phyloP scores from a whole-genome alignment of 2,888 invertebrate species.

The Amblyjoppa proteus region DNA sequence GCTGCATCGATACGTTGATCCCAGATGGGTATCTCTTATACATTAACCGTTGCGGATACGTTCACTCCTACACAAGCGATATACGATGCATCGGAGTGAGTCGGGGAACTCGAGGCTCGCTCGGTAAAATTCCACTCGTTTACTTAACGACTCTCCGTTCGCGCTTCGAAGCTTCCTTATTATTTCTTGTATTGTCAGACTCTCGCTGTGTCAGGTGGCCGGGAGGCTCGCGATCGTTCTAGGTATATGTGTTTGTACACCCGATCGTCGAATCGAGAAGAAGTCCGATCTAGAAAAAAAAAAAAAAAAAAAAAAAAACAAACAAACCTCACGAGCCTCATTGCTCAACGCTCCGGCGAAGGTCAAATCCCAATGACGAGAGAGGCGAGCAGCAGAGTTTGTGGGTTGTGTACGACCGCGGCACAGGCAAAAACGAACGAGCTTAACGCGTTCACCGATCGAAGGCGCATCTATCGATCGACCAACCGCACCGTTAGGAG shows the following conservation, averaged over 20 bases:
- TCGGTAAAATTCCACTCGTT: constrained; percentile 56
- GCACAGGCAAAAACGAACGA: background rate
- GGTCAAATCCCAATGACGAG: background rate
- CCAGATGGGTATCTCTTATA: constrained; percentile 14
- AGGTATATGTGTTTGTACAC: background rate
- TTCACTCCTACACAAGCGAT: background rate
- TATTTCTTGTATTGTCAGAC: background rate
- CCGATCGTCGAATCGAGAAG: background rate
- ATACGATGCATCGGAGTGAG: background rate
- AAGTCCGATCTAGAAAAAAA: background rate
- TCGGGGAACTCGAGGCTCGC: constrained; percentile 17
- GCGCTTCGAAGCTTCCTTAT: background rate
- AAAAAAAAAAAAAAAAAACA: background rate
- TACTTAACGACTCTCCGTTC: constrained; percentile 16
- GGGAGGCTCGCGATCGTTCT: background rate
- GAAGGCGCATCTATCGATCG: constrained; percentile 5
- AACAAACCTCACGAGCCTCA: background rate
- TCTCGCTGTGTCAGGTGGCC: background rate
- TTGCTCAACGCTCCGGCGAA: background rate
- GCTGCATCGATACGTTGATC: constrained; percentile 2
- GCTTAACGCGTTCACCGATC: constrained; percentile 15
- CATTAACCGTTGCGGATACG: constrained; percentile 22
- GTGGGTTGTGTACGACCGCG: background rate
- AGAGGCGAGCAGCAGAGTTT: background rate
- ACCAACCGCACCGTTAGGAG: constrained; percentile 4